phyloP scores from a whole-genome alignment of 2,113 vertebrate species.

The Condylura cristata region DNA sequence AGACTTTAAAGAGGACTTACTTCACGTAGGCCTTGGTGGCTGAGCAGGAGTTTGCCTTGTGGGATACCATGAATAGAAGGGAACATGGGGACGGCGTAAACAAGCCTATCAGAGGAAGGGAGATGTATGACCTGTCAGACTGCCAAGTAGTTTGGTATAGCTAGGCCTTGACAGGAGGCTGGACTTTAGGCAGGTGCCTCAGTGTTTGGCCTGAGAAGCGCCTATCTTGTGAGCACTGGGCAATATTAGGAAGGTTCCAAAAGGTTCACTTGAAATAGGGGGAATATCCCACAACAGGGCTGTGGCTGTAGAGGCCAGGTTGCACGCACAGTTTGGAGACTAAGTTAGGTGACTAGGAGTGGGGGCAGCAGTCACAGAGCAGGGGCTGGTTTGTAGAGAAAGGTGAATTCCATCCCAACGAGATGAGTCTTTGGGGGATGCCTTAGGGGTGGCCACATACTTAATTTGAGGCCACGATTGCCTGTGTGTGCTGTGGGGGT shows the following conservation, averaged over 20 bases:
- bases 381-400: background rate
- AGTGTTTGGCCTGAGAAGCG: background rate
- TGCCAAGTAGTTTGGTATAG: background rate
- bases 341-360: background rate
- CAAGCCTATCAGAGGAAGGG: background rate
- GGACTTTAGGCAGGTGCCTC: background rate
- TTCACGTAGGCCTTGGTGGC: background rate
- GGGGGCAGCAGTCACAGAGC: background rate
- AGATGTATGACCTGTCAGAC: background rate
- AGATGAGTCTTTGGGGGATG: background rate
- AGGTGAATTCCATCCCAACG: background rate
- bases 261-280: background rate
- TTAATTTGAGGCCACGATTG: background rate
- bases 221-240: background rate
- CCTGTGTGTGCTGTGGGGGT: background rate
- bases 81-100: background rate
- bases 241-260: background rate
- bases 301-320: background rate
- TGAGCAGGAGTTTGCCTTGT: background rate
- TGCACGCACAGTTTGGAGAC: background rate
- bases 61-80: background rate
- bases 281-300: background rate
- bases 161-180: background rate
- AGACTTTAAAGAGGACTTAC: background rate
- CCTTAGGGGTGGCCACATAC: background rate